Evolutionary conservation across 2,888 invertebrate genomes (phyloP).

Genomic region (Ischnus inquisitorius): DNA sequence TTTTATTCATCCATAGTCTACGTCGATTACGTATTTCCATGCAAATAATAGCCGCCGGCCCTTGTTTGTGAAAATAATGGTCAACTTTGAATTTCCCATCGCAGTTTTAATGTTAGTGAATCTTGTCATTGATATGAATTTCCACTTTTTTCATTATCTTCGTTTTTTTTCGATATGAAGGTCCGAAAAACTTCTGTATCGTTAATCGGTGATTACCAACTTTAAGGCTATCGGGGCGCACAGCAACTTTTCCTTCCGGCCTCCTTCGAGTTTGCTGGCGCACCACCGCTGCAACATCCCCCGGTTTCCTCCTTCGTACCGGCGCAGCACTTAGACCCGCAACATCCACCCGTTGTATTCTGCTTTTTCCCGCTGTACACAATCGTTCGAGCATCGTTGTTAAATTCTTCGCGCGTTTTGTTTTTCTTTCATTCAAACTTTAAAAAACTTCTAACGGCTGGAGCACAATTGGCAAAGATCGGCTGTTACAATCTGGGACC

Average conservation of each 20-base stretch:
- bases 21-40: not conserved
- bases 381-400: slow-evolving; percentile 71
- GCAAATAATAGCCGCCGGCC: not conserved
- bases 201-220: slow-evolving; percentile 59
- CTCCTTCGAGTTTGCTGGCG: slow-evolving; percentile 51
- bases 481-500: too few species aligned
- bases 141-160: not conserved
- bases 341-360: slow-evolving; percentile 72
- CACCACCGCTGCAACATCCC: slow-evolving; percentile 74
- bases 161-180: slow-evolving; percentile 21
- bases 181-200: slow-evolving; percentile 24
- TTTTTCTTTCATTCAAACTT: not conserved
- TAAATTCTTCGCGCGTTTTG: slow-evolving; percentile 48
- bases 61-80: not conserved
- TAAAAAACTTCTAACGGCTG: not conserved
- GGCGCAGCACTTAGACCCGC: slow-evolving; percentile 78
- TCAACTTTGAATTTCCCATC: not conserved
- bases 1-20: not conserved
- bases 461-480: too few species aligned
- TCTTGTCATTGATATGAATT: not conserved
- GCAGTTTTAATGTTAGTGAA: not conserved
- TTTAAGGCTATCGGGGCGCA: slow-evolving; percentile 52
- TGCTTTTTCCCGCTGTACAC: slow-evolving; percentile 76
- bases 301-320: slow-evolving; percentile 73
- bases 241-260: slow-evolving; percentile 66